Conservation (phyloP, 2,797 vertebrate genomes). For the Cossypha polioptera region DNA sequence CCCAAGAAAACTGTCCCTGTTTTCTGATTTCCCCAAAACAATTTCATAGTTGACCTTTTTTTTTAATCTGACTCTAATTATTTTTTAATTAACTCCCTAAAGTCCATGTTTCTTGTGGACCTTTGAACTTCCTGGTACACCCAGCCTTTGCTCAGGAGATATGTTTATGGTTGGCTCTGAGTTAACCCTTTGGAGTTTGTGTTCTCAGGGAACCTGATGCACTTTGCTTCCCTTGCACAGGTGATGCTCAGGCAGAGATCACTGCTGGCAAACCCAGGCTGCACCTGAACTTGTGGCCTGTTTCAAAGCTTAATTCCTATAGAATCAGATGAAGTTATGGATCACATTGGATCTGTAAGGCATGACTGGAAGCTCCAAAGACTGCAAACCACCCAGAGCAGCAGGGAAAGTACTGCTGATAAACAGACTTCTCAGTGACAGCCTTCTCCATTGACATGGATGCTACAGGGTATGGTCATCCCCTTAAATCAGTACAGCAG, state of each 20-base stretch:
- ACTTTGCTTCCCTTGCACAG: background rate
- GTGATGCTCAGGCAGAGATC: background rate
- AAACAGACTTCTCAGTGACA: background rate
- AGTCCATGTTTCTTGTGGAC: background rate
- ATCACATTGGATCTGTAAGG: background rate
- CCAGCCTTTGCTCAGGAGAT: conserved; percentile 24
- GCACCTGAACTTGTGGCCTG: background rate
- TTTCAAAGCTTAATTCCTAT: background rate
- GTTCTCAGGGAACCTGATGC: background rate
- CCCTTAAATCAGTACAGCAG: background rate
- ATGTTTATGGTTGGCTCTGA: background rate
- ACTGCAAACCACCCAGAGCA: background rate
- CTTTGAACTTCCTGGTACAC: conserved; percentile 15
- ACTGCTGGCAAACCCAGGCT: background rate
- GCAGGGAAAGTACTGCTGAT: background rate
- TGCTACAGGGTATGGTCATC: background rate
- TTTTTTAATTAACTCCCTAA: background rate
- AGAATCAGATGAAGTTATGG: background rate
- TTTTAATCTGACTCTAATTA: background rate
- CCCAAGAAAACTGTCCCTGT: background rate
- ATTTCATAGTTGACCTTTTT: background rate
- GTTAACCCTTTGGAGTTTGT: background rate
- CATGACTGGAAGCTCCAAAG: background rate
- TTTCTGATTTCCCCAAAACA: background rate
- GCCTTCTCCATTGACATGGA: background rate